Base-by-base conservation (phyloP, 2,797 vertebrate genomes). In the Smutsia temminckii region DNA sequence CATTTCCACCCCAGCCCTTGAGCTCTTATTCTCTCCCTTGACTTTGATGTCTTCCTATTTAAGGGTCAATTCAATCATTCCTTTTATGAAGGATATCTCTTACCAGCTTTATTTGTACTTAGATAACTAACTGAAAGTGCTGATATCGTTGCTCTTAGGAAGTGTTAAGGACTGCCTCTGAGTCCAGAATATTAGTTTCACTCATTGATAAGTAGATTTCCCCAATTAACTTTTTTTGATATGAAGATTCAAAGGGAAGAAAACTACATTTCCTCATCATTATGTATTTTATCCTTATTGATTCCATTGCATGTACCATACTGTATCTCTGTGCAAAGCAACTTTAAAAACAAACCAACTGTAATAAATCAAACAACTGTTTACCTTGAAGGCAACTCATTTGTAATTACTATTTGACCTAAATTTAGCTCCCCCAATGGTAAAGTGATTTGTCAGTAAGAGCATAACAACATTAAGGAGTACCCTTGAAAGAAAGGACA, bases 1-100 rank as follows among this genome's bases (percentile, higher is more conserved):
- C 89, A 64, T 95, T 97, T 96, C 94, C 68, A 81, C 27, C 18
- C 29, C 88, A 59, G 51, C 40, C 27, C 74, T 55, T 72, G 37
- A 85, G 90, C 27, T 83, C 61, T 72, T 14, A 37, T 23, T 95
- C 85, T 75, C 78, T 32, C 89, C 49, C 21, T 85, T 89, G 57
- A 83, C 85, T 75, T 4, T 85, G 88, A 92, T 46, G 75, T 34
- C 40, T 96, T 90, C 64, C 59, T 93, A 87, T 68, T 91, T 21
- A 32, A 92, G 96, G 94, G 14, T 1, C 1, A 14, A 74, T 12
- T 21, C 86, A 32, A 32, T 95, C 40, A 7, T 66, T 95, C 57
- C 2, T 86, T 68, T 84, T 55, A 86, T 7, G 5, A 95, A 95
- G 87, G 46, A 66, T 64, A 9, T 88, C 29, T 95, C 61, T 61